Base-by-base conservation (phyloP, 1,140 invertebrate species). In the Drosophila orosa region DNA sequence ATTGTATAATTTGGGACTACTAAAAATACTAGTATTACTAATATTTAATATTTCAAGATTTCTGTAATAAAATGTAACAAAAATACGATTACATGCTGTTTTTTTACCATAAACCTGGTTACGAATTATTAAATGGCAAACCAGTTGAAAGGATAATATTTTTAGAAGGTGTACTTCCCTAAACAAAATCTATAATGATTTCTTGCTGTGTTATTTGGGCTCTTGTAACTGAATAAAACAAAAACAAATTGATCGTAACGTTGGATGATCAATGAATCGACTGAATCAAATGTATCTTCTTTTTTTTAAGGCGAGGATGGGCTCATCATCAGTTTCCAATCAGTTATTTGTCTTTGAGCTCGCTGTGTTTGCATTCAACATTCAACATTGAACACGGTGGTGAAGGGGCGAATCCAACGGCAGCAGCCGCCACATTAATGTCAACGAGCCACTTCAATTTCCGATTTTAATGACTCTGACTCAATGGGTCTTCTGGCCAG, bases 331-430 rank as follows among this genome's bases (percentile, higher is more conserved):
- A 48, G 47, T 48, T 66, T 17, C 40, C 40, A 65, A 39, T 69
- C 27, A 58, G 56, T 71, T 71, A 42, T 71, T 58, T 69, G 52
- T 47, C 48, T 71, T 71, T 71, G 24, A 56, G 45, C 50, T 54
- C 57, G 58, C 48, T 67, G 63, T 80, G 61, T 75, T 80, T 71
- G 78, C 77, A 58, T 74, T 76, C 31, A 56, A 68, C 77, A 58
- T 74, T 76, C 31, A 56, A 68, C 77, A 58, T 74, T 76, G 25
- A 56, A 68, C 42, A 50, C 55, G 39, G 37, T 58, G 39, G 39
- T 15, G 35, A 57, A 42, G 25, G 25, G 37, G 39, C 25, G 29
- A 31, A 55, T 56, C 12, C 25, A 44, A 22, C 22, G 63, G 37
- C 57, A 62, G n/a, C 37, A 40, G 29, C 37, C 13, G 31, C 39